These are phyloP conservation scores for Drepanosiphum platanoidis DNA, from an alignment of 2,888 invertebrate species.

Conservation along the genomic window DNA sequence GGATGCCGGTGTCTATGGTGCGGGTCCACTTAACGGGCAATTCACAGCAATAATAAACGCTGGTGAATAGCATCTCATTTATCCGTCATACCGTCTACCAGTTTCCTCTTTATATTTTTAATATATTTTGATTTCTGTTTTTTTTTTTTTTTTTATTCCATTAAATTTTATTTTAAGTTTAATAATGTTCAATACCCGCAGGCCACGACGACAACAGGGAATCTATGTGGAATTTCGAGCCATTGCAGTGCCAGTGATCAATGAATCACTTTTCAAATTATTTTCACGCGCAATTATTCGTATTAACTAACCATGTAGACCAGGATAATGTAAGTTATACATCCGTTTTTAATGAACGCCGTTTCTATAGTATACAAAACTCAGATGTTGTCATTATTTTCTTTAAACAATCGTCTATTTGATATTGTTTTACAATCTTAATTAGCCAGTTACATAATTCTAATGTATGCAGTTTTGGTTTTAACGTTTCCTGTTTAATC, in stretches of 20 bases:
- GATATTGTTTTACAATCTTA: background rate
- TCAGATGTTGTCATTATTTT: background rate
- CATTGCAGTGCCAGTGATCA: background rate
- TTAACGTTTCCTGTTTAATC: no score
- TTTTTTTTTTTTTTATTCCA: conserved; percentile 27
- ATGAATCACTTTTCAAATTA: conserved; percentile 14
- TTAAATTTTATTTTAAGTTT: conserved; percentile 26
- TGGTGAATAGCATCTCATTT: conserved; percentile 60
- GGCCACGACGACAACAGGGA: background rate
- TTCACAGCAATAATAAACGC: conserved; percentile 60
- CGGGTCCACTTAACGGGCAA: conserved; percentile 61
- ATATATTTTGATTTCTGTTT: conserved; percentile 53
- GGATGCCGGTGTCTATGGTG: conserved; percentile 47
- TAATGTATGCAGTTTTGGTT: background rate
- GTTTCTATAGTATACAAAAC: background rate
- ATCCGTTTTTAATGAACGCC: background rate
- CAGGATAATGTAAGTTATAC: background rate
- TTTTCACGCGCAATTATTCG: background rate
- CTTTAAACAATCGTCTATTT: background rate
- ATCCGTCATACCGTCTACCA: conserved; percentile 29
- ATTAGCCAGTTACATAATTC: background rate
- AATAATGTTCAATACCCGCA: background rate
- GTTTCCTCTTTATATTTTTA: conserved; percentile 56
- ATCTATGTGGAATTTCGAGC: background rate
- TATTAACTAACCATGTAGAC: background rate